A percentile compares a stretch with the other conserved stretches of the same genome.
These are phyloP conservation scores for Eilema sororculum DNA, from an alignment of 2,888 invertebrate species.

Conservation along the genomic window DNA sequence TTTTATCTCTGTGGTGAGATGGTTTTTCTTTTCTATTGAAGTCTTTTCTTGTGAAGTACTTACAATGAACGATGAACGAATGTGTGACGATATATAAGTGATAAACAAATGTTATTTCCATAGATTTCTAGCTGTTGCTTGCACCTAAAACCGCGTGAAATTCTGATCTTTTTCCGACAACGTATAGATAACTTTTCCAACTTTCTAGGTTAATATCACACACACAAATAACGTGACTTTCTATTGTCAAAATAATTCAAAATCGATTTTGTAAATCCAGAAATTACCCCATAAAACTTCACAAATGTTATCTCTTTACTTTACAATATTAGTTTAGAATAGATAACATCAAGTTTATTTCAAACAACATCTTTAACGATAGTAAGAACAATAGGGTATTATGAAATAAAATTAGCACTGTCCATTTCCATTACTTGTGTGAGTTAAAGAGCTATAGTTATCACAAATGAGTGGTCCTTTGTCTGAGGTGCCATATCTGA, in stretches of 20 bases:
- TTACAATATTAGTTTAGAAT: slow-evolving; percentile 43
- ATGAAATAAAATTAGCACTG: slow-evolving; percentile 55
- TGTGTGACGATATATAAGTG: too few species aligned
- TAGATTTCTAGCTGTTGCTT: too few species aligned
- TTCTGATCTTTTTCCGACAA: too few species aligned
- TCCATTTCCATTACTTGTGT: slow-evolving; percentile 50
- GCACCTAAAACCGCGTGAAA: too few species aligned
- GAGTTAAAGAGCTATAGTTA: slow-evolving; percentile 56
- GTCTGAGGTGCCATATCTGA: slow-evolving; percentile 69
- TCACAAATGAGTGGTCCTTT: slow-evolving; percentile 63
- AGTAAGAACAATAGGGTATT: slow-evolving; percentile 47
- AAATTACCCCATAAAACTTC: too few species aligned
- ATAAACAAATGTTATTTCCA: too few species aligned
- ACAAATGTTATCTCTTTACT: too few species aligned
- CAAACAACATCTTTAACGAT: slow-evolving; percentile 39
- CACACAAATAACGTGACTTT: too few species aligned
- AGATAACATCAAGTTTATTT: slow-evolving; percentile 36
- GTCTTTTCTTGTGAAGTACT: neutral
- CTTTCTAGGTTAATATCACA: too few species aligned
- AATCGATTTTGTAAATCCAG: too few species aligned
- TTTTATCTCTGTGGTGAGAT: slow-evolving; percentile 60
- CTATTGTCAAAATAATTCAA: too few species aligned
- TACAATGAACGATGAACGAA: neutral
- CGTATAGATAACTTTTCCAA: too few species aligned
- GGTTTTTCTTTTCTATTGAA: slow-evolving; percentile 51